Evolutionary conservation across 1,140 invertebrate species (phyloP).

Genomic region (Tetragonula clypearis): DNA sequence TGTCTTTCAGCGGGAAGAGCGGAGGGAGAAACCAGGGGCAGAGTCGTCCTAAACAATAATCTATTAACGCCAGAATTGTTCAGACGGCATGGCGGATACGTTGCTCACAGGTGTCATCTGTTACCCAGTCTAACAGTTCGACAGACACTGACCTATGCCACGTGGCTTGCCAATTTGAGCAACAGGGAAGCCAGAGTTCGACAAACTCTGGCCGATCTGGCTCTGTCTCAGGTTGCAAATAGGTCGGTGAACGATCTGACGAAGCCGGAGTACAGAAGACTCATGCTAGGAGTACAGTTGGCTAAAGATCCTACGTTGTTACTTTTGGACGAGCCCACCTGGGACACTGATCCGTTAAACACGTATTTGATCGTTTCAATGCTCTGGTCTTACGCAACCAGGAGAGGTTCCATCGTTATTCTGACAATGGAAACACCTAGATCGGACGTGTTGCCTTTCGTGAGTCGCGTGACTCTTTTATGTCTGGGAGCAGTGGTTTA

Average conservation of each 20-base stretch:
- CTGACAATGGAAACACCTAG: constrained; percentile 96
- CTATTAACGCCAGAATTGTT: constrained; percentile 91
- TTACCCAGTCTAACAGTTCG: constrained; percentile 92
- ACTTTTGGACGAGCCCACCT: constrained; percentile 94
- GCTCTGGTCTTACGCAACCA: constrained; percentile 94
- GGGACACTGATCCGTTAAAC: constrained; percentile 94
- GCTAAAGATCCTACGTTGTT: constrained; percentile 93
- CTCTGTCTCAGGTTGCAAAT: constrained; percentile 92
- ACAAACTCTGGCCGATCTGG: constrained; percentile 94
- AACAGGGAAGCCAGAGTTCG: constrained; percentile 82
- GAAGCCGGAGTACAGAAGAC: constrained; percentile 90
- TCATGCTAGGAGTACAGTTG: constrained; percentile 93
- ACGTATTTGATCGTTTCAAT: constrained; percentile 96
- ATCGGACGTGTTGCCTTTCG: constrained; percentile 95
- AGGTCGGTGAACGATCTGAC: constrained; percentile 90
- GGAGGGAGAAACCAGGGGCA: constrained; percentile 88
- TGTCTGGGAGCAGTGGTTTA: constrained; percentile 96
- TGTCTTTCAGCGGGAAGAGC: constrained; percentile 84
- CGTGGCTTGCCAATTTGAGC: constrained; percentile 80
- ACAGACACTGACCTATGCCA: constrained; percentile 91
- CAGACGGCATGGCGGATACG: constrained; percentile 92
- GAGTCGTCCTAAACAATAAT: constrained; percentile 92
- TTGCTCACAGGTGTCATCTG: constrained; percentile 91
- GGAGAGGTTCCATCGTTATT: constrained; percentile 93
- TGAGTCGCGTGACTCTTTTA: constrained; percentile 90